Percentiles rank a stretch among this genome's conserved stretches.
Conservation (phyloP, 2,888 invertebrate species). For the Hydrotaea diabolus region DNA sequence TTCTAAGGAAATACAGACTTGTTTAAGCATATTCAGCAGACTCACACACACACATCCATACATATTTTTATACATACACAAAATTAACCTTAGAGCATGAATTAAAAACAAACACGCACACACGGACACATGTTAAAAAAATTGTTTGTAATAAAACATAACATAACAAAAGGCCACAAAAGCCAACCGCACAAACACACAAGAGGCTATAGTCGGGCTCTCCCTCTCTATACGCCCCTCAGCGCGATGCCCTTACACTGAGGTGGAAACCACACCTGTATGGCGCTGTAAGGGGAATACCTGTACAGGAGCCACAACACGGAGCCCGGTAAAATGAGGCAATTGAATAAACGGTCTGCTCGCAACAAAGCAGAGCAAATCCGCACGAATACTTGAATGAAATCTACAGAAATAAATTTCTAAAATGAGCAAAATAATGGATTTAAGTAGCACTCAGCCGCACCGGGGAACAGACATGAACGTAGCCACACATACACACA, state of each 20-base stretch:
- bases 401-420: slow-evolving; percentile 23
- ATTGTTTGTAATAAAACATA: slow-evolving; percentile 44
- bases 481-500: neutral
- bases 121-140: slow-evolving; percentile 20
- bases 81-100: neutral
- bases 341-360: slow-evolving; percentile 36
- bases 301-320: neutral
- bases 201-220: neutral
- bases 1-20: neutral
- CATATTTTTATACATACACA: neutral
- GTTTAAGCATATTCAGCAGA: too few species aligned
- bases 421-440: slow-evolving; percentile 36
- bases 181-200: slow-evolving; percentile 21
- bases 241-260: neutral
- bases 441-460: slow-evolving; percentile 32
- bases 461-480: neutral
- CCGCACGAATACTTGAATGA: neutral
- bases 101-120: slow-evolving; percentile 21
- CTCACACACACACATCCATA: neutral
- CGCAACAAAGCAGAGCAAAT: neutral
- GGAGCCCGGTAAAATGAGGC: neutral
- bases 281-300: neutral
- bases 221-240: too few species aligned
- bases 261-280: slow-evolving; percentile 39
- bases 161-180: slow-evolving; percentile 34